phyloP scores from a whole-genome alignment of 2,113 vertebrate species.

The Nymphicus hollandicus region DNA sequence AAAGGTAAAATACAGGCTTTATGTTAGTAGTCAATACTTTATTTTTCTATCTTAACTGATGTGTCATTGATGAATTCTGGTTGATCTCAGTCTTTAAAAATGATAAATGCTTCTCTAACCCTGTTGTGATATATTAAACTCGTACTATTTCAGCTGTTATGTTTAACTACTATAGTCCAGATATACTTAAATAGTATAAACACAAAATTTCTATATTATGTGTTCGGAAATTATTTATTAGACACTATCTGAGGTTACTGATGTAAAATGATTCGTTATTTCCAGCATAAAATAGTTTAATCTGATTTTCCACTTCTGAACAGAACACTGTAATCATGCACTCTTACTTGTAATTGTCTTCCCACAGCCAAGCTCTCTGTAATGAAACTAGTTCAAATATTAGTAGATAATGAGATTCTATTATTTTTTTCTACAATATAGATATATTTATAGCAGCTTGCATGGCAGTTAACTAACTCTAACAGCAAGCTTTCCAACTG shows the following conservation, averaged over 20 bases:
- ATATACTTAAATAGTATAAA: neutral
- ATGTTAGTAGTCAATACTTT: neutral
- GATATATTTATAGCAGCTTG: neutral
- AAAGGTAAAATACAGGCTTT: slow-evolving; percentile 17
- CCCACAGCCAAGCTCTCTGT: neutral
- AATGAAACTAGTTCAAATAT: neutral
- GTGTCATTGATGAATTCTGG: slow-evolving; percentile 7
- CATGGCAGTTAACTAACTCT: neutral
- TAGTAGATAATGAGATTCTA: neutral
- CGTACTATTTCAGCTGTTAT: neutral
- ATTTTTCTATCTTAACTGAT: slow-evolving; percentile 14
- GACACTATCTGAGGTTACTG: neutral
- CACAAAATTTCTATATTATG: neutral
- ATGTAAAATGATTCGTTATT: slow-evolving; percentile 15
- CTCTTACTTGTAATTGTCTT: neutral
- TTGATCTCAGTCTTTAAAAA: neutral
- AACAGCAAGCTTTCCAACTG: neutral
- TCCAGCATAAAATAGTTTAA: neutral
- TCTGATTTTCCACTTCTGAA: slow-evolving; percentile 10
- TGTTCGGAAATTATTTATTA: neutral
- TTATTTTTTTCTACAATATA: neutral
- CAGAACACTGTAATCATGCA: neutral
- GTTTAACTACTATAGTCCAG: neutral
- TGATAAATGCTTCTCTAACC: neutral
- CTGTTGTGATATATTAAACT: neutral